Base-by-base conservation (phyloP, 2,888 invertebrate genomes). In the Camponotus fellah region DNA sequence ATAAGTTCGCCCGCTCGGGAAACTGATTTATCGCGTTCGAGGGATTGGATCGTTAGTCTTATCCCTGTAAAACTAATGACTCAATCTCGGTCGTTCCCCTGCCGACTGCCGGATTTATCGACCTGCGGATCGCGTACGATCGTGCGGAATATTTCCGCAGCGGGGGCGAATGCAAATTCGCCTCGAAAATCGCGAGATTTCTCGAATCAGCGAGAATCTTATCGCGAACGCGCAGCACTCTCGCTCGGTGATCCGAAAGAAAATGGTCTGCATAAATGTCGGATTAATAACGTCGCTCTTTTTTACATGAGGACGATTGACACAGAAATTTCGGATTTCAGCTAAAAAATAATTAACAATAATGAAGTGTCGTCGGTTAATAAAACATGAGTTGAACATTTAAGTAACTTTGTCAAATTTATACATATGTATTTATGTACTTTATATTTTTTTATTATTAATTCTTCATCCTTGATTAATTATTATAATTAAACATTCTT, bases 1-100 rank as follows among this genome's bases (percentile, higher is more conserved):
- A 83, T 79, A 83, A 83, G 68, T 83, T 83, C 69, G n/a, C 46
- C 49, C 72, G 46, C 74, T 80, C 72, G 79, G 79, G 53, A 66
- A 64, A 69, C 83, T 83, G 83, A 83, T 83, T 83, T 83, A 83
- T 83, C 40, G 69, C 79, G 79, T 79, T 83, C 79, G 83, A 69
- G 68, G 83, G 83, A 83, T 83, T 69, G 69, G 80, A 14, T 83
- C 83, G 79, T 83, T 83, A 83, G 83, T 83, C 83, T 69, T 79
- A 79, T 79, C 83, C 79, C 53, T 40, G 83, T 83, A 83, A 53
- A 53, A 79, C 80, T 83, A 79, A 83, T 69, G 83, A 79, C 68
- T 83, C 83, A 79, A 83, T 83, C 83, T 83, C 83, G 69, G 32
- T 77, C 68, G 46, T 49, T 46, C 37, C 32, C 21, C 34, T 5